Evolutionary conservation across 2,888 invertebrate genomes (phyloP).

Genomic region (Mycogona germanica): DNA sequence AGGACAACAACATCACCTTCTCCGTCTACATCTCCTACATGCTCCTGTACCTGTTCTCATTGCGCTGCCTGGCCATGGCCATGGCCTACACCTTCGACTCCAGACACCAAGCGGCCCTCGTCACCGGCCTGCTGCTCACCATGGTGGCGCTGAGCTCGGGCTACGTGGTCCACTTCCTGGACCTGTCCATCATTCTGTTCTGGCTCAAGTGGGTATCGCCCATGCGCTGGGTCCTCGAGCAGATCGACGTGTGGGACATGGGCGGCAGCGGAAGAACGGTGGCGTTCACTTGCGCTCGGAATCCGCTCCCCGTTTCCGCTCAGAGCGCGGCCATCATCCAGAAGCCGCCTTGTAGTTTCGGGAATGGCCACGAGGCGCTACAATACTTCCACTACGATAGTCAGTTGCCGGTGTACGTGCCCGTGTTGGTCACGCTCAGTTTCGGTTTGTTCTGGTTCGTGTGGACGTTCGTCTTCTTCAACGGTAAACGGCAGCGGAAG

Average conservation of each 20-base stretch:
- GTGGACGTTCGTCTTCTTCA: slow-evolving; percentile 16
- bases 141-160: slow-evolving; percentile 48
- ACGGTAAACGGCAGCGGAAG: slow-evolving; percentile 13
- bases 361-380: slow-evolving; percentile 19
- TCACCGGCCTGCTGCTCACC: slow-evolving; percentile 48
- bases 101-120: slow-evolving; percentile 45
- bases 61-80: slow-evolving; percentile 40
- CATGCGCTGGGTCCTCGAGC: slow-evolving; percentile 56
- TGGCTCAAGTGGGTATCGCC: slow-evolving; percentile 60
- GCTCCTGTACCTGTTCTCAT: slow-evolving; percentile 32
- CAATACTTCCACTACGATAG: slow-evolving; percentile 13
- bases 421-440: slow-evolving; percentile 17
- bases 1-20: slow-evolving; percentile 24
- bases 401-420: slow-evolving; percentile 16
- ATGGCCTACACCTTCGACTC: slow-evolving; percentile 53
- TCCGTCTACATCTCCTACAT: slow-evolving; percentile 29
- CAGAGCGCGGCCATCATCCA: slow-evolving; percentile 38
- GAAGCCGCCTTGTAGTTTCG: slow-evolving; percentile 27
- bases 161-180: slow-evolving; percentile 52
- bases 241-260: slow-evolving; percentile 35
- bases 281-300: slow-evolving; percentile 43
- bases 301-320: slow-evolving; percentile 34
- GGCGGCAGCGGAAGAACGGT: neutral
- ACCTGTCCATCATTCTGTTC: slow-evolving; percentile 49
- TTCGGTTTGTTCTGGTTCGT: slow-evolving; percentile 21